Evolutionary conservation across 2,113 vertebrate species (phyloP).

Genomic region (Pseudopodoces humilis): DNA sequence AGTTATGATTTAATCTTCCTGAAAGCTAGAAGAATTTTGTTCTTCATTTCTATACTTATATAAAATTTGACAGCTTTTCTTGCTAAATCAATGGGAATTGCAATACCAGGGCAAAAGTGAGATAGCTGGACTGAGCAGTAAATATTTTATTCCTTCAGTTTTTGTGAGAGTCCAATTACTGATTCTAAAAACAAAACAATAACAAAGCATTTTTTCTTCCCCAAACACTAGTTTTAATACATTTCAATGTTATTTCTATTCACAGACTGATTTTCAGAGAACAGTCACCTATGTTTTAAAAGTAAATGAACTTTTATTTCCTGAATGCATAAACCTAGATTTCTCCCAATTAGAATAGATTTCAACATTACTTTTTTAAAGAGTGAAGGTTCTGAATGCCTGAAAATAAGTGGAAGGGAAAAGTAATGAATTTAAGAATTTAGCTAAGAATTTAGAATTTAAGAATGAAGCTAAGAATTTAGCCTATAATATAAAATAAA

Average conservation of each 20-base stretch:
- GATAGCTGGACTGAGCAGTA: not conserved
- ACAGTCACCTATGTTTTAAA: not conserved
- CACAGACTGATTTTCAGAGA: not conserved
- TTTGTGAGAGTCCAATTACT: not conserved
- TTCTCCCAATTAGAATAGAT: not conserved
- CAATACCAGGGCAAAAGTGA: not conserved
- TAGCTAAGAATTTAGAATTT: too few species aligned
- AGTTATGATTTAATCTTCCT: conserved; percentile 46
- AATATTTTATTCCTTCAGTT: not conserved
- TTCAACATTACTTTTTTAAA: not conserved
- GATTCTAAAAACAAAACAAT: not conserved
- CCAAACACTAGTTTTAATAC: not conserved
- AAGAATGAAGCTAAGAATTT: too few species aligned
- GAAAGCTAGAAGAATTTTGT: not conserved
- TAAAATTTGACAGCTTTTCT: conserved; percentile 30
- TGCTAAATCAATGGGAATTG: conserved; percentile 32
- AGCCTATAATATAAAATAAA: not conserved
- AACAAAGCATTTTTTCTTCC: not conserved
- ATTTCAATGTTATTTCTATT: not conserved
- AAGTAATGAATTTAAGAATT: not conserved
- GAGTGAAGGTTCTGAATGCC: not conserved
- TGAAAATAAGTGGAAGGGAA: not conserved
- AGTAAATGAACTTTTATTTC: not conserved
- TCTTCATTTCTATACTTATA: not conserved
- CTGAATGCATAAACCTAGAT: not conserved